These are phyloP conservation scores for Malurus elegans DNA, from an alignment of 2,113 vertebrate species.

Conservation along the genomic window DNA sequence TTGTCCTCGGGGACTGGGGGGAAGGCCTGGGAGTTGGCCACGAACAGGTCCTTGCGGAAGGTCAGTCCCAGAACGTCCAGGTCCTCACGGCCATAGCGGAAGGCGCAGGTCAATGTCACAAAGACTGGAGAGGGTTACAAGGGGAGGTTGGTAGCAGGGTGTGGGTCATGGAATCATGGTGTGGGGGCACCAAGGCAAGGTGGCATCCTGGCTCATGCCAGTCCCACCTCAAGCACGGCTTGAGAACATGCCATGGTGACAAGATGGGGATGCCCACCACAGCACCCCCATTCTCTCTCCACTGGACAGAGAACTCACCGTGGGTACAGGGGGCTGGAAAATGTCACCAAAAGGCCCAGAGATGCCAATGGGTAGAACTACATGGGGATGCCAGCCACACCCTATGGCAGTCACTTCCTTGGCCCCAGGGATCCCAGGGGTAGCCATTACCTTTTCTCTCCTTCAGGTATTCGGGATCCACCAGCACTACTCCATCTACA, in stretches of 20 bases:
- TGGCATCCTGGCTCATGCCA: background rate
- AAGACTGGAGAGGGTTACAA: slow-evolving; percentile 77
- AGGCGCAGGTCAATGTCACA: slow-evolving; percentile 93
- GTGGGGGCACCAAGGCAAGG: background rate
- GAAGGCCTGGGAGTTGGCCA: slow-evolving; percentile 88
- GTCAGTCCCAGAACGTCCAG: slow-evolving; percentile 93
- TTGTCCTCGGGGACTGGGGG: slow-evolving; percentile 84
- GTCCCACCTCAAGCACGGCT: background rate
- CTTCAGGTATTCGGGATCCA: slow-evolving; percentile 95
- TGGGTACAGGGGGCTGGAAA: background rate
- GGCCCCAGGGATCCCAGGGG: background rate
- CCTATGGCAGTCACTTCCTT: background rate
- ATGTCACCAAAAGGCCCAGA: background rate
- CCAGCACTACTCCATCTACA: slow-evolving; percentile 91
- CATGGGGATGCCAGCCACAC: rapidly evolving
- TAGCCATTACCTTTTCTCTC: slow-evolving; percentile 88
- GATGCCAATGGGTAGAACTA: background rate
- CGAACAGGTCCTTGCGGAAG: slow-evolving; percentile 93
- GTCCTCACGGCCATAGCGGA: slow-evolving; percentile 95
- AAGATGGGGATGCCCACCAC: background rate
- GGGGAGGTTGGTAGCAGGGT: background rate
- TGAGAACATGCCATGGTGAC: background rate
- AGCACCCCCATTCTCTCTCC: background rate
- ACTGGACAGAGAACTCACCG: rapidly evolving
- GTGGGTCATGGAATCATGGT: background rate